Base-by-base conservation (phyloP, 2,888 invertebrate species). In the Synanthedon vespiformis region DNA sequence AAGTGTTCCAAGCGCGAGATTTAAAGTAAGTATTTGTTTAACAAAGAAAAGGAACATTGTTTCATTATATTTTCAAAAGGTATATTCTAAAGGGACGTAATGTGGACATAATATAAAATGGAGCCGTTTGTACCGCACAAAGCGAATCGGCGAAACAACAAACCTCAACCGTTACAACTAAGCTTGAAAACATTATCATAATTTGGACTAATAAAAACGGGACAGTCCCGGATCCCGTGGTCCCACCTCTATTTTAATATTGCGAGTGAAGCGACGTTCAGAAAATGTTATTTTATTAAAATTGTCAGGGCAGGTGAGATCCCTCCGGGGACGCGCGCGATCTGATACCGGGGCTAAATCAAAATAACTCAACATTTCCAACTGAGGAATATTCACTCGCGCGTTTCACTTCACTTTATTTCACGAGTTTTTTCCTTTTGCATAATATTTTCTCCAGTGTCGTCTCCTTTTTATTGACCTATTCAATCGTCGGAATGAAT, bases 251-350 rank as follows among this genome's bases (percentile, higher is more conserved):
- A 58, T 49, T 67, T 66, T 68, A 68, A 68, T 70, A 63, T 67
- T 48, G 48, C 48, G 48, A 48, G 18, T 48, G 48, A 48, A 48
- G 11, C 48, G 48, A 49, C 59, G 60, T 54, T 48, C 53, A 54
- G 59, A 61, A 70, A 72, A 73, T 72, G 70, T 74, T 72, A 74
- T 77, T 76, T 73, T 77, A 78, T 77, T 77, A 79, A 78, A 77
- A 76, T 69, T 68, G 72, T 72, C 71, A 63, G 61, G 67, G 57
- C 71, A 76, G 76, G 76, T 76, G 75, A 69, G 64, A 61, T 62
- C 62, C 59, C 63, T 52, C 56, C 53, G 63, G 64, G 61, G 57
- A 22, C 51, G 53, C 55, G 56, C 48, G 57, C 55, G 66, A 64
- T 63, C 66, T 67, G 74, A 72, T 68, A 65, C 67, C 53, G 58